Conservation (phyloP, 2,797 vertebrate species). For the Hemibagrus guttatus region DNA sequence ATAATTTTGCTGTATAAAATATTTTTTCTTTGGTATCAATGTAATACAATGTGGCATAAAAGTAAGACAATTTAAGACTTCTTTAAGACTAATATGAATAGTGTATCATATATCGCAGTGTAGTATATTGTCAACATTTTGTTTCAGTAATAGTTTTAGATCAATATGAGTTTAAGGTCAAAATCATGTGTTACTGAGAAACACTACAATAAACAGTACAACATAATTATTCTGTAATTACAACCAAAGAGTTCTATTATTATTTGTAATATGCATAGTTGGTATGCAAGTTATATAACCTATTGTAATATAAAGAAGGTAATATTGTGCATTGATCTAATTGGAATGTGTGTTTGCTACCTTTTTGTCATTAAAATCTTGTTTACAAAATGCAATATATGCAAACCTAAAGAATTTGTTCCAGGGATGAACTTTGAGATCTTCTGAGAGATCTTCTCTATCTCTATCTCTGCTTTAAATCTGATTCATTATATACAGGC, state of each 20-base stretch:
- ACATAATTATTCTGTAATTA: background rate
- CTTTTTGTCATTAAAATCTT: background rate
- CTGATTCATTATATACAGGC: background rate
- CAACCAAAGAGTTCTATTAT: background rate
- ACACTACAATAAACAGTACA: background rate
- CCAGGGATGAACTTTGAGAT: background rate
- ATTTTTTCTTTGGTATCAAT: background rate
- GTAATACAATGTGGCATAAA: background rate
- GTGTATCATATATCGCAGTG: background rate
- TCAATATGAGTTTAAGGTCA: background rate
- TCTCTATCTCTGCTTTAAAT: conserved; percentile 8
- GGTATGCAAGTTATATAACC: background rate
- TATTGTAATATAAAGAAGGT: background rate
- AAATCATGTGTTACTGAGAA: background rate
- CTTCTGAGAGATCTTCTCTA: background rate
- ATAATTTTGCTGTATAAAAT: too few relatives aligned
- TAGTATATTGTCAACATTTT: background rate
- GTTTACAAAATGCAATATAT: background rate
- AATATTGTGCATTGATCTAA: background rate
- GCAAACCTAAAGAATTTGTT: background rate
- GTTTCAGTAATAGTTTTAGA: background rate
- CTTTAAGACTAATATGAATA: background rate
- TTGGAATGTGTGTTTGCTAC: background rate
- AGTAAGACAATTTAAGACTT: background rate
- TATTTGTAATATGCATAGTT: background rate